Evolutionary conservation across 2,113 vertebrate genomes (phyloP).

Genomic region (Sturnus vulgaris): DNA sequence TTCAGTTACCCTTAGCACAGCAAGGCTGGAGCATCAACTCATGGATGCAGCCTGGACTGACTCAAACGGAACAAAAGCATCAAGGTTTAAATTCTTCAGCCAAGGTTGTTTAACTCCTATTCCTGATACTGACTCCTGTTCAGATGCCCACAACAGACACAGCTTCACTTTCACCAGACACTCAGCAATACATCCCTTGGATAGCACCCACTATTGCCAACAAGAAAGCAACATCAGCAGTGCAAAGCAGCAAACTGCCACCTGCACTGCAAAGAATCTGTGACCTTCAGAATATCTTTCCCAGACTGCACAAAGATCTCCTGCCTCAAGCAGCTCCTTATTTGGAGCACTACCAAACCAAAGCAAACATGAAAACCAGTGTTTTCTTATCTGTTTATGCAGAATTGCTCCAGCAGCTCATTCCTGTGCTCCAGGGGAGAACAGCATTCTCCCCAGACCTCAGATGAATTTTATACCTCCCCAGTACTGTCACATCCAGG

Average conservation of each 20-base stretch:
- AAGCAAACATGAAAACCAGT: constrained; percentile 14
- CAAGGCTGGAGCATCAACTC: background rate
- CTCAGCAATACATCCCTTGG: background rate
- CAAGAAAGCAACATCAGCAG: background rate
- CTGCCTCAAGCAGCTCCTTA: constrained; percentile 10
- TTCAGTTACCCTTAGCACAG: background rate
- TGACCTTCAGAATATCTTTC: constrained; percentile 55
- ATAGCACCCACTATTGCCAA: rapidly evolving
- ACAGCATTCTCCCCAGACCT: background rate
- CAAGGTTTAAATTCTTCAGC: background rate
- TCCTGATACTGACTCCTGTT: background rate
- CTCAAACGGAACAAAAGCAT: background rate
- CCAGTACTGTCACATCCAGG: background rate
- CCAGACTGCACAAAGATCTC: constrained; percentile 21
- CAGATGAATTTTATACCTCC: background rate
- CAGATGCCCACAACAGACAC: background rate
- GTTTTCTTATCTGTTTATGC: constrained; percentile 35
- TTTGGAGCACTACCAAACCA: constrained; percentile 3
- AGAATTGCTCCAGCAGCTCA: background rate
- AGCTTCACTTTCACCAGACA: background rate
- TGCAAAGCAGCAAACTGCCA: background rate
- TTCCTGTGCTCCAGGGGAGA: background rate
- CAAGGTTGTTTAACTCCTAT: background rate
- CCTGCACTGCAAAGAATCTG: background rate
- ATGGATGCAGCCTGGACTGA: rapidly evolving